These are phyloP conservation scores for Alloplasta piceator DNA, from an alignment of 2,888 invertebrate genomes.

Conservation along the genomic window DNA sequence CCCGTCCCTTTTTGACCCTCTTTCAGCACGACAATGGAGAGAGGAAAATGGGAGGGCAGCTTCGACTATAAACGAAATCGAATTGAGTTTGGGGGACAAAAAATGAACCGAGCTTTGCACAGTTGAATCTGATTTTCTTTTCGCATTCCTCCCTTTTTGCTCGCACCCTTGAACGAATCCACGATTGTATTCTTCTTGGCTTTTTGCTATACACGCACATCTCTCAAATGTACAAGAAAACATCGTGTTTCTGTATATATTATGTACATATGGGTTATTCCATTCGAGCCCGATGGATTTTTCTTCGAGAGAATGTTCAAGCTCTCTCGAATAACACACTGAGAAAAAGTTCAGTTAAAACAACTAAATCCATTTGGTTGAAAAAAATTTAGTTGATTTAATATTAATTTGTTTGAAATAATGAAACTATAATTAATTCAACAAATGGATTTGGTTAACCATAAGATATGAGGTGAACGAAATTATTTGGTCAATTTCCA, in stretches of 20 bases:
- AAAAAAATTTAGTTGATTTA: too few relatives aligned
- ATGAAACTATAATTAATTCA: too few relatives aligned
- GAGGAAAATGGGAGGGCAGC: constrained; percentile 24
- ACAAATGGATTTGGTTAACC: too few relatives aligned
- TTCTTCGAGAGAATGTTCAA: too few relatives aligned
- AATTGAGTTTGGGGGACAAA: constrained; percentile 27
- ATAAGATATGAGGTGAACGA: too few relatives aligned
- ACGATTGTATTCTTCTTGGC: constrained; percentile 12
- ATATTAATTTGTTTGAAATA: too few relatives aligned
- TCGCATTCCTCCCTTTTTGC: constrained; percentile 10
- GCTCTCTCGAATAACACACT: too few relatives aligned
- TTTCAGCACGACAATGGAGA: neutral
- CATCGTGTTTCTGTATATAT: neutral
- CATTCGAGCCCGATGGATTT: too few relatives aligned
- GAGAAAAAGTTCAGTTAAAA: too few relatives aligned
- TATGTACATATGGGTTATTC: neutral
- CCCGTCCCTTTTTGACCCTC: neutral
- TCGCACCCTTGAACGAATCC: constrained; percentile 8
- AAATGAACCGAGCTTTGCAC: neutral
- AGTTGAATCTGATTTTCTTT: constrained; percentile 40
- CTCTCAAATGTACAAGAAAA: neutral
- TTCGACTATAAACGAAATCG: constrained; percentile 51
- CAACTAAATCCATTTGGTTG: too few relatives aligned
- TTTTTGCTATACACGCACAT: neutral
- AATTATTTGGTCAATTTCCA: too few relatives aligned